These are phyloP conservation scores for Icerya purchasi DNA, from an alignment of 2,888 invertebrate species.

Conservation along the genomic window DNA sequence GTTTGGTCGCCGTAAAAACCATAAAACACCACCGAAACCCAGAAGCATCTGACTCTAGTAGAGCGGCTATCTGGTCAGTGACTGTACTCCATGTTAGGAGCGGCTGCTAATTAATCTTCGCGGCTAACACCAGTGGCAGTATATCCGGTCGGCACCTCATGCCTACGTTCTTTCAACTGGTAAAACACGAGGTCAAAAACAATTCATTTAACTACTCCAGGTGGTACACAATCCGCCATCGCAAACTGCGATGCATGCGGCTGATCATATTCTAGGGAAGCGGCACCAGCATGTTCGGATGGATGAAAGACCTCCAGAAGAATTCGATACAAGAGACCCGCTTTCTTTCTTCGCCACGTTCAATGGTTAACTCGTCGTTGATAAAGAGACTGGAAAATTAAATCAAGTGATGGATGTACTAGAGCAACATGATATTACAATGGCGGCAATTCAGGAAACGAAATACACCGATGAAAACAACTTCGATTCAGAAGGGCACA, in stretches of 20 bases:
- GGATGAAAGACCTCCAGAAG: neutral
- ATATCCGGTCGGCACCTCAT: too few species aligned
- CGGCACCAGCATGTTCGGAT: neutral
- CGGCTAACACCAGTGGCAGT: too few species aligned
- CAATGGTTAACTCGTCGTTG: neutral
- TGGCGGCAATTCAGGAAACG: neutral
- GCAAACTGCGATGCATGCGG: neutral
- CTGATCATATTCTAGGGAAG: neutral
- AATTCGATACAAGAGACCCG: neutral
- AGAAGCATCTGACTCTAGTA: too few species aligned
- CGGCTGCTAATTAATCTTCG: too few species aligned
- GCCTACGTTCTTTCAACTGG: too few species aligned
- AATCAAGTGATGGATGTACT: constrained; percentile 7
- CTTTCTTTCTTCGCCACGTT: neutral
- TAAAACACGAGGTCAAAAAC: too few species aligned
- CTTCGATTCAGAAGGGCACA: neutral
- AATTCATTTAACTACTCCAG: neutral
- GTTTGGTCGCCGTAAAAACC: too few species aligned
- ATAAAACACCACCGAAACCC: too few species aligned
- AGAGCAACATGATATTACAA: constrained; percentile 6
- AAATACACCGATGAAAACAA: neutral
- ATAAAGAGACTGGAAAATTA: constrained; percentile 13
- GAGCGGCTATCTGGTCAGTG: too few species aligned
- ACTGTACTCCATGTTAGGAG: too few species aligned
- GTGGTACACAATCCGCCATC: neutral